Conservation (phyloP, 1,140 invertebrate species). For the Drosophila bocqueti region DNA sequence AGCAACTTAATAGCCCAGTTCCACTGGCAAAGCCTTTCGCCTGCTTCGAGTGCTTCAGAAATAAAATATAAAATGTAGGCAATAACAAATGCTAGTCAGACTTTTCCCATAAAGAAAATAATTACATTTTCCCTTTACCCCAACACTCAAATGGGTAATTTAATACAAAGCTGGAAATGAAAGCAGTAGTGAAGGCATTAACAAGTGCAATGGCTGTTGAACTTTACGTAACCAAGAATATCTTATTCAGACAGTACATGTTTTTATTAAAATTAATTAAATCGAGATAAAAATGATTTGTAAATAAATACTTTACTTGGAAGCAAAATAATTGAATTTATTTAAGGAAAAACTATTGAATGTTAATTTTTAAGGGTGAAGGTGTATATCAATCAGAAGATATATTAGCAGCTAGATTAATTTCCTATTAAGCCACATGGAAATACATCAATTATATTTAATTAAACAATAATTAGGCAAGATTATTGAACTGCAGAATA, state of each 20-base stretch:
- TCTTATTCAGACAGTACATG: not conserved
- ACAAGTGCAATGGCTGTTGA: not conserved
- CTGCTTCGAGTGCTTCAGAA: not conserved
- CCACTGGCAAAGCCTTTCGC: not conserved
- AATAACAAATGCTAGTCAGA: not conserved
- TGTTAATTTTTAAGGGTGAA: not conserved
- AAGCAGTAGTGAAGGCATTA: too few species aligned
- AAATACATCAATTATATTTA: not conserved
- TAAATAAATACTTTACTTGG: not conserved
- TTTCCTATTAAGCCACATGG: not conserved
- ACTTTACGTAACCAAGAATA: not conserved
- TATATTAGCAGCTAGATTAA: not conserved
- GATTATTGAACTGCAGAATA: not conserved
- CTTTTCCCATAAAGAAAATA: not conserved
- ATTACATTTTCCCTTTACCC: constrained; percentile 1
- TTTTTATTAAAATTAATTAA: not conserved
- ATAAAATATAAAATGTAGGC: not conserved
- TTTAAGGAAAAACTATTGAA: not conserved
- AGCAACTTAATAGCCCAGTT: constrained; percentile 10
- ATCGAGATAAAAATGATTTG: not conserved
- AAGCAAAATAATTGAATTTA: not conserved
- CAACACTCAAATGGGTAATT: not conserved
- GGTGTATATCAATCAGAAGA: too few species aligned
- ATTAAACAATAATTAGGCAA: constrained; percentile 6
- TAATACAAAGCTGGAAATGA: not conserved